A percentile compares a stretch with the other conserved stretches of the same genome.
phyloP scores from a whole-genome alignment of 2,888 invertebrate species.

The Uropetala carovei region DNA sequence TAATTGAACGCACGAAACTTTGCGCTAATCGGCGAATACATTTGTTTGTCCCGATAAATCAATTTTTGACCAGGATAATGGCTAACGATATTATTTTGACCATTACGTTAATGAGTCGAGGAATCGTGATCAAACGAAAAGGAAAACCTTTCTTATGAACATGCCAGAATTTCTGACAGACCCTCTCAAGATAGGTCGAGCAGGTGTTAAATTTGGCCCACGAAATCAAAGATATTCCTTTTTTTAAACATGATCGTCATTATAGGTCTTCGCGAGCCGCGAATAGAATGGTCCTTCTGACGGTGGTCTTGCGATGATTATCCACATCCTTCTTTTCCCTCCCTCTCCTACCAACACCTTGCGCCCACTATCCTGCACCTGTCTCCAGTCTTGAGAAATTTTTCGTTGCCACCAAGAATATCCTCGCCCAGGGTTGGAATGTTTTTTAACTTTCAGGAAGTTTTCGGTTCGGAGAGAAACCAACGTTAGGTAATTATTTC shows the following conservation, averaged over 20 bases:
- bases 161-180: not conserved
- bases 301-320: constrained; percentile 38
- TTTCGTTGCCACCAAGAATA: too few relatives aligned
- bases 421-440: too few relatives aligned
- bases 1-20: too few relatives aligned
- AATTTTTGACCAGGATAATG: too few relatives aligned
- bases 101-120: not conserved
- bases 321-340: constrained; percentile 54
- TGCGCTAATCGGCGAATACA: too few relatives aligned
- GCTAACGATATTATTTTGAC: too few relatives aligned
- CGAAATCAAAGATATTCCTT: constrained; percentile 50
- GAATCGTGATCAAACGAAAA: constrained; percentile 20
- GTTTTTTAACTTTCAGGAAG: too few relatives aligned
- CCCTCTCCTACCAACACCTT: not conserved
- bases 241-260: constrained; percentile 27
- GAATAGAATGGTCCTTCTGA: constrained; percentile 1
- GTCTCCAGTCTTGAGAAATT: not conserved
- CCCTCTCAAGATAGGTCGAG: not conserved
- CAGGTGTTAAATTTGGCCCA: constrained; percentile 45
- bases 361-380: not conserved
- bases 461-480: too few relatives aligned
- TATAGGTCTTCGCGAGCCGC: not conserved
- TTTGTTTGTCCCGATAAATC: too few relatives aligned
- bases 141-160: not conserved
- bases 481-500: too few relatives aligned